These are phyloP conservation scores for Centropristis striata DNA, from an alignment of 2,113 vertebrate genomes.

Conservation along the genomic window DNA sequence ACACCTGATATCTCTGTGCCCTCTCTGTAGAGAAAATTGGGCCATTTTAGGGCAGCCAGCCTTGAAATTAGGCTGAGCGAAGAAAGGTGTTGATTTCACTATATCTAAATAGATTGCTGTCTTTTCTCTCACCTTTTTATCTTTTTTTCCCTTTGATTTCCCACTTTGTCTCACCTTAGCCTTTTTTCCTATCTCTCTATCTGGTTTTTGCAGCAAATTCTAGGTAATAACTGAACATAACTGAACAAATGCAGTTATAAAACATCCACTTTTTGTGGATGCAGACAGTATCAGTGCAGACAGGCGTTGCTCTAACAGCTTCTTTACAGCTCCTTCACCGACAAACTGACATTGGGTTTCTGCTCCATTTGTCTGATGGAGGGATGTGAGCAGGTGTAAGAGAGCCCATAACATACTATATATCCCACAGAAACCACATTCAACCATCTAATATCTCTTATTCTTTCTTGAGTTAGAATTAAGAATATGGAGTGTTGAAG, in stretches of 20 bases:
- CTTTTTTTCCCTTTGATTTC: constrained; percentile 6
- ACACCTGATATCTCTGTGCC: constrained; percentile 58
- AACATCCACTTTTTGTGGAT: constrained; percentile 22
- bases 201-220: constrained; percentile 3
- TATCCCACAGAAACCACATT: constrained; percentile 13
- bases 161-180: constrained; percentile 35
- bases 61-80: constrained; percentile 74
- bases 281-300: constrained; percentile 5
- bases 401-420: constrained; percentile 15
- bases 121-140: constrained; percentile 45
- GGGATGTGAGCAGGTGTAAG: constrained; percentile 3
- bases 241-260: constrained; percentile 16
- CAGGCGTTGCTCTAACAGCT: constrained; percentile 23
- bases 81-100: constrained; percentile 69
- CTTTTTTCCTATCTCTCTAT: not conserved
- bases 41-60: constrained; percentile 69
- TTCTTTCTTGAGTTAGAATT: not conserved
- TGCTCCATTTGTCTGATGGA: constrained; percentile 36
- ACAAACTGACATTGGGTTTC: constrained; percentile 26
- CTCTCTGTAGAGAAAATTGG: constrained; percentile 52
- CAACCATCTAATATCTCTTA: not conserved
- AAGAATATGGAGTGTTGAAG: not conserved
- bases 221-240: constrained; percentile 31
- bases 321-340: constrained; percentile 26
- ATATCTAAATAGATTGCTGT: constrained; percentile 66